Evolutionary conservation across 2,888 invertebrate genomes (phyloP), one percentile per base, ranked within the genome.

Genomic region (Scaptomyza flava): DNA sequence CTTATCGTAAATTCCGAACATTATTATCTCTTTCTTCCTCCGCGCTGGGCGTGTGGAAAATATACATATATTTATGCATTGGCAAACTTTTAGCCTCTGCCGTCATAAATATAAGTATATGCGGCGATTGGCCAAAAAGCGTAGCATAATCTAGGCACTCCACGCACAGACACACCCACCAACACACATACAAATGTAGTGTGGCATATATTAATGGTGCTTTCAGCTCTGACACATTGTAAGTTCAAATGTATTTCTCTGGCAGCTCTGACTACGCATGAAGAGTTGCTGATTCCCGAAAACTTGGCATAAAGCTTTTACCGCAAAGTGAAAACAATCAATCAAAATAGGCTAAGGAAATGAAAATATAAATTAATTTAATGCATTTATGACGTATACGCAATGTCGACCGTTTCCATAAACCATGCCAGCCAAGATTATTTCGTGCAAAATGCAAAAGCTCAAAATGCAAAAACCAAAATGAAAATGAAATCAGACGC

Each of bases 241-340:
- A 82, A 82, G 87, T 82, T 82, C 80, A 82, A 82, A 88, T 82
- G 88, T 88, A 87, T 88, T 88, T 76, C 72, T 82, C 82, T 73
- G 79, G 74, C 79, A 65, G 79, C 75, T 74, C 75, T 64, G 75
- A 64, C 68, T 17, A 17, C 34, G 58, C 34, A 20, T 17, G 9
- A 30, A 20, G 38, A 51, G 51, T 17, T 36, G 30, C 11, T 7
- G 53, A 2, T 12, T 14, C 54, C 63, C 38, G 36, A 59, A 77
- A 67, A 63, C 41, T 69, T 69, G 59, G 68, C 75, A 57, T 61
- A 61, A 70, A 68, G 83, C 79, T 78, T 63, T 87, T 66, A 73
- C 86, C 79, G 69, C 87, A 86, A 82, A 82, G 83, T 73, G 86
- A 85, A 88, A 85, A 73, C 82, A 87, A 82, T 82, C 82, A 85